Evolutionary conservation across 1,140 invertebrate genomes (phyloP), one percentile per base, ranked within the genome.

Genomic region (Drosophila obscura): DNA sequence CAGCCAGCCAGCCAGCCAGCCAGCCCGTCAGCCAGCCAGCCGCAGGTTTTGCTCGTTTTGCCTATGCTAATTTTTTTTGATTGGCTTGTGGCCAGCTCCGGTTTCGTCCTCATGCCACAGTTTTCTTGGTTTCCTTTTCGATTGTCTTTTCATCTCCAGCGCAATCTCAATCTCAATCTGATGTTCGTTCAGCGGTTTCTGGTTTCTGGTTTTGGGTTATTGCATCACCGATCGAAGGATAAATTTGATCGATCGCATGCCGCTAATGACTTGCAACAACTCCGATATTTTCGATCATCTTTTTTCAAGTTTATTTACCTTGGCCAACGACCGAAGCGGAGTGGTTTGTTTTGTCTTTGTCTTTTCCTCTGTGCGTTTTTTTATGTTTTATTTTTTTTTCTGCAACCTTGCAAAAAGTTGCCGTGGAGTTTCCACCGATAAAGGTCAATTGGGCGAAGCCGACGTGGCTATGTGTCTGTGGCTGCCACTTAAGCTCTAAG

Each of bases 61-160:
- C 62, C 62, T 81, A 85, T 87, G 83, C 82, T 85, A 85, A 87
- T 85, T 78, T 72, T 24, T 8, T 9, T 67, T 4, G 4, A 4
- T 5, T 39, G 35, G 35, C 35, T 75, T 65, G 57, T 68, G 69
- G 67, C 64, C 73, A 84, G 45, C 73, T 74, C 65, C 66, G 75
- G 74, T 73, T 72, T 59, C 24, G 56, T 81, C 78, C 82, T 87
- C 78, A 61, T 81, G 77, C 78, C 79, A 87, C 79, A 87, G 63
- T 73, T 88, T 53, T 57, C 24, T 55, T 39, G 35, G 35, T 73
- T 58, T 41, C 49, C 35, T 58, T 43, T 43, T 44, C 35, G 35
- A 39, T 13, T 39, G 11, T 39, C 35, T 39, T 39, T 39, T 11
- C 35, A 39, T 26, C 49, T 63, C 44, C 1, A 13, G 5, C 4